Evolutionary conservation across 1,140 invertebrate species (phyloP).

Genomic region (Lepidurus arcticus): DNA sequence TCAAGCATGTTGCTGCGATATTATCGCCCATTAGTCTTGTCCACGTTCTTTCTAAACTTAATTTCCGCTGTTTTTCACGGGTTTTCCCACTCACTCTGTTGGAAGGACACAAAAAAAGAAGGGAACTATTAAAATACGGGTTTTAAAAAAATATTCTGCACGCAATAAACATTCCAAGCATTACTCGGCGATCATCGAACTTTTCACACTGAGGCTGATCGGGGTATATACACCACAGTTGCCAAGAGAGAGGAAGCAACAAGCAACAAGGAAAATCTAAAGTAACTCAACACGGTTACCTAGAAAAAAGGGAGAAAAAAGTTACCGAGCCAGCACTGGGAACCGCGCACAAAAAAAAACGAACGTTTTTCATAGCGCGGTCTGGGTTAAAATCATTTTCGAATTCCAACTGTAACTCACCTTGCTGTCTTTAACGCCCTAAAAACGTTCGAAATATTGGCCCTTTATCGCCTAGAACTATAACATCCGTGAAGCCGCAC

Average conservation of each 20-base stretch:
- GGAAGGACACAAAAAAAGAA: background rate
- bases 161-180: slow-evolving; percentile 7
- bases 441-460: background rate
- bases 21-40: slow-evolving; percentile 14
- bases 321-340: background rate
- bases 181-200: background rate
- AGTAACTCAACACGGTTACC: slow-evolving; percentile 4
- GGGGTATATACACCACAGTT: background rate
- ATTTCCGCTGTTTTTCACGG: slow-evolving; percentile 2
- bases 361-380: background rate
- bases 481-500: background rate
- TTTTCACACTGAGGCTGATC: slow-evolving; percentile 5
- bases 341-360: background rate
- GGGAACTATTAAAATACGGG: background rate
- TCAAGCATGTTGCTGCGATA: slow-evolving; percentile 14
- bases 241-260: background rate
- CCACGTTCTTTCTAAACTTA: background rate
- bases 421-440: background rate
- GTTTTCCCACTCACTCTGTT: background rate
- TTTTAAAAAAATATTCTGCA: background rate
- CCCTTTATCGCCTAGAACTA: background rate
- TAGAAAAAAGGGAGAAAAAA: background rate
- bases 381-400: slow-evolving; percentile 19
- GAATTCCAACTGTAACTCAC: background rate
- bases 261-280: background rate